Evolutionary conservation across 1,140 invertebrate species (phyloP).

Genomic region (Tribolium castaneum): DNA sequence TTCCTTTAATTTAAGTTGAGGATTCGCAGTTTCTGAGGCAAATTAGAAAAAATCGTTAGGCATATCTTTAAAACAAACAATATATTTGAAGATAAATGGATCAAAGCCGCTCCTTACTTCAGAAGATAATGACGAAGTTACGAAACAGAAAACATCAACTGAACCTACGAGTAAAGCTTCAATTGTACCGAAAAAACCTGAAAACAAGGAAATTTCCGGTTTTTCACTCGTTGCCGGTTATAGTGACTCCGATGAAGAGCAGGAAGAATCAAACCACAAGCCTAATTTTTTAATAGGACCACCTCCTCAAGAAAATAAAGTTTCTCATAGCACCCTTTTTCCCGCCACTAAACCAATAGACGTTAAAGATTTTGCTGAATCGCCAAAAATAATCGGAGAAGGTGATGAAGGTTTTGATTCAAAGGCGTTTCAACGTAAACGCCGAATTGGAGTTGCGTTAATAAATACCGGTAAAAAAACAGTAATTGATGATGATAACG

Average conservation of each 20-base stretch:
- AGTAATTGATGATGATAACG: slow-evolving; percentile 43
- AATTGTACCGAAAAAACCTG: slow-evolving; percentile 8
- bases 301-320: slow-evolving; percentile 11
- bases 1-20: slow-evolving; percentile 56
- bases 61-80: background rate
- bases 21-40: slow-evolving; percentile 60
- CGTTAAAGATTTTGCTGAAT: slow-evolving; percentile 54
- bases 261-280: slow-evolving; percentile 53
- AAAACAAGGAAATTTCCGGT: slow-evolving; percentile 49
- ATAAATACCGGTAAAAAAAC: slow-evolving; percentile 52
- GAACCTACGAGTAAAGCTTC: background rate
- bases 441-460: slow-evolving; percentile 59
- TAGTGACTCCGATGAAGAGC: slow-evolving; percentile 68
- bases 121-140: slow-evolving; percentile 62
- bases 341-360: slow-evolving; percentile 62
- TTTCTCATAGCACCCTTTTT: slow-evolving; percentile 61
- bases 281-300: slow-evolving; percentile 50
- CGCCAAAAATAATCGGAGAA: slow-evolving; percentile 44
- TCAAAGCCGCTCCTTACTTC: background rate
- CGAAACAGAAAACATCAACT: slow-evolving; percentile 62
- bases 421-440: slow-evolving; percentile 62
- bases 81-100: background rate
- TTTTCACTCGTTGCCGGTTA: slow-evolving; percentile 71
- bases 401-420: slow-evolving; percentile 50
- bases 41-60: background rate